phyloP scores from a whole-genome alignment of 2,797 vertebrate genomes.

The Neopelma chrysocephalum region DNA sequence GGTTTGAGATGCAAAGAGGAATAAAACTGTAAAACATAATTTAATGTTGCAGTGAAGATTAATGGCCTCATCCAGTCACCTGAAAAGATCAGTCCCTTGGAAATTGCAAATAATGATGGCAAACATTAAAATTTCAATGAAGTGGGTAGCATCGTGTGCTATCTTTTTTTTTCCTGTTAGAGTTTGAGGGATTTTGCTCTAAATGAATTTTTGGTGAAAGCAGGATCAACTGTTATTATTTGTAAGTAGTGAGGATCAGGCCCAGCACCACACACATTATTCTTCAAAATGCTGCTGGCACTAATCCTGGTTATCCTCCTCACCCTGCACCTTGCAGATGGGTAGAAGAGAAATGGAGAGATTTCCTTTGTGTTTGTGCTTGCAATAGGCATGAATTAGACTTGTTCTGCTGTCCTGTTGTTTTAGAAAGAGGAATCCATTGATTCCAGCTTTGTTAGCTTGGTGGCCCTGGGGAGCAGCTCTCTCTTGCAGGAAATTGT shows the following conservation, averaged over 20 bases:
- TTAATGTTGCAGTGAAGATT: not conserved
- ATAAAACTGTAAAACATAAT: not conserved
- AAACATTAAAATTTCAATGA: not conserved
- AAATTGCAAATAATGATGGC: constrained; percentile 14
- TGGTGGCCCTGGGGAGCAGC: not conserved
- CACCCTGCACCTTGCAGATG: not conserved
- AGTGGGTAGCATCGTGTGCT: not conserved
- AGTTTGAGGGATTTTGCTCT: not conserved
- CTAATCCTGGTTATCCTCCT: not conserved
- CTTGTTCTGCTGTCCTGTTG: not conserved
- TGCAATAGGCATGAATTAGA: not conserved
- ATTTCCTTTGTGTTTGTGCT: not conserved
- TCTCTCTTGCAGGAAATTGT: not conserved
- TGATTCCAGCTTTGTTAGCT: not conserved
- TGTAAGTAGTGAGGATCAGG: not conserved
- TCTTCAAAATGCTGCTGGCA: not conserved
- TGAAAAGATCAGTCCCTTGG: not conserved
- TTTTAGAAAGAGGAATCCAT: not conserved
- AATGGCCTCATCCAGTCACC: not conserved
- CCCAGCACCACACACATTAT: not conserved
- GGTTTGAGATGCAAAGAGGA: not conserved
- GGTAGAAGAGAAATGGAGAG: not conserved
- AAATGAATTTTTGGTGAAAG: not conserved
- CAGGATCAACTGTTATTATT: not conserved
- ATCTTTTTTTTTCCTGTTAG: not conserved